A percentile compares a stretch with the other conserved stretches of the same genome.
phyloP scores from a whole-genome alignment of 2,113 vertebrate species.

The Coregonus clupeaformis region DNA sequence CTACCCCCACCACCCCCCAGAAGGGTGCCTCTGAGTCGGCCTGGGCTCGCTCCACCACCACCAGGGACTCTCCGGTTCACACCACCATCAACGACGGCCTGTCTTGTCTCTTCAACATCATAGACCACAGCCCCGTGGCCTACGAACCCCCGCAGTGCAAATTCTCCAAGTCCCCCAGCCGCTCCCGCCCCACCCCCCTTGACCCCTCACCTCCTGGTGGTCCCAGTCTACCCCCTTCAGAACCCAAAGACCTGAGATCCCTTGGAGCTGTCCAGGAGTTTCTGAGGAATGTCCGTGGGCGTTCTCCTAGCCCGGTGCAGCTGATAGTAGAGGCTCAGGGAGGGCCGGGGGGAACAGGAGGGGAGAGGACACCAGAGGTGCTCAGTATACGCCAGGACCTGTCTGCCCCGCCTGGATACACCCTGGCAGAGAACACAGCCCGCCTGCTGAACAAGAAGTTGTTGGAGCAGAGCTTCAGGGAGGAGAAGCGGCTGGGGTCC shows the following conservation, averaged over 20 bases:
- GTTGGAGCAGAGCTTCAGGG: slow-evolving; percentile 88
- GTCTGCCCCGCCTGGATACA: slow-evolving; percentile 90
- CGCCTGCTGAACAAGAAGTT: slow-evolving; percentile 93
- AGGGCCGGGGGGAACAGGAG: too few species aligned
- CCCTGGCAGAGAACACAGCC: slow-evolving; percentile 87
- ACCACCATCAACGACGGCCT: slow-evolving; percentile 96
- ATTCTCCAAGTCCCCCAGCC: slow-evolving; percentile 81
- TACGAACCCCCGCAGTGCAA: slow-evolving; percentile 85
- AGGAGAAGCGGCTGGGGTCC: slow-evolving; percentile 79
- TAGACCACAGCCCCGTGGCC: slow-evolving; percentile 88
- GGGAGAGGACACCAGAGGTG: slow-evolving; percentile 83
- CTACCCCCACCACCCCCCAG: slow-evolving; percentile 76
- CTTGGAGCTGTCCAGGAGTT: slow-evolving; percentile 75
- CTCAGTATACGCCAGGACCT: slow-evolving; percentile 87
- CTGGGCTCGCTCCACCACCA: slow-evolving; percentile 97
- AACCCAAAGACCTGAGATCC: slow-evolving; percentile 24
- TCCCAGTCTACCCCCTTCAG: not conserved
- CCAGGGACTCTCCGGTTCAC: slow-evolving; percentile 94
- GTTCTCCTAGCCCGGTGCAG: slow-evolving; percentile 91
- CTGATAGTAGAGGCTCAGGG: slow-evolving; percentile 78
- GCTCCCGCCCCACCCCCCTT: slow-evolving; percentile 75
- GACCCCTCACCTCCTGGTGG: slow-evolving; percentile 50
- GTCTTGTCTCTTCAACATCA: slow-evolving; percentile 98
- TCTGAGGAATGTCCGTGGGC: slow-evolving; percentile 74
- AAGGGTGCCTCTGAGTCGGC: slow-evolving; percentile 83